Evolutionary conservation across 1,140 invertebrate genomes (phyloP).

Genomic region (Penaeus chinensis): DNA sequence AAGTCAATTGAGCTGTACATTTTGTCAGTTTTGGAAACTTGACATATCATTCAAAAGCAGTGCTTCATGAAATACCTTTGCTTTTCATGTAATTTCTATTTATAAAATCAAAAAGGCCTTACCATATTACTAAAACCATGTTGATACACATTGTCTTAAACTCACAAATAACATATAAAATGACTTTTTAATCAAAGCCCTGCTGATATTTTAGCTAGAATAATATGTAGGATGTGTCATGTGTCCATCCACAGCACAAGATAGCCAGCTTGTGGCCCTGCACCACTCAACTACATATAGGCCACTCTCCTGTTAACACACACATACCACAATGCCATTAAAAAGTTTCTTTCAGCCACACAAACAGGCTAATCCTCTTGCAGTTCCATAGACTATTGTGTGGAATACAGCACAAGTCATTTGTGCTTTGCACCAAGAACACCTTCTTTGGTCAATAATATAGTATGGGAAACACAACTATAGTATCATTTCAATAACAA

Average conservation of each 20-base stretch:
- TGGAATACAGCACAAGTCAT: neutral
- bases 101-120: no score
- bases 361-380: slow-evolving; percentile 1
- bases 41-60: slow-evolving; percentile 5
- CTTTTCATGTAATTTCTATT: no score
- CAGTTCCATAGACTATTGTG: neutral
- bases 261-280: no score
- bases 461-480: slow-evolving; percentile 9
- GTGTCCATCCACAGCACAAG: no score
- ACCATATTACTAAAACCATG: no score
- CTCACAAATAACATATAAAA: no score
- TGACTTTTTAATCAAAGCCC: no score
- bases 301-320: neutral
- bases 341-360: slow-evolving; percentile 26
- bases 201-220: no score
- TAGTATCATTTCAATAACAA: slow-evolving; percentile 19
- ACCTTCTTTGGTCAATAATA: slow-evolving; percentile 37
- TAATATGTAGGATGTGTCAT: no score
- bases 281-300: no score
- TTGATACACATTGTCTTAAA: no score
- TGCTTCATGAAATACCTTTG: neutral
- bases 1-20: slow-evolving; percentile 41
- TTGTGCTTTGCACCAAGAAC: slow-evolving; percentile 39
- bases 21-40: slow-evolving; percentile 21
- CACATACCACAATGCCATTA: slow-evolving; percentile 11